Evolutionary conservation across 2,888 invertebrate species (phyloP), one percentile per base, ranked within the genome.

Genomic region (Eristalis tenax): DNA sequence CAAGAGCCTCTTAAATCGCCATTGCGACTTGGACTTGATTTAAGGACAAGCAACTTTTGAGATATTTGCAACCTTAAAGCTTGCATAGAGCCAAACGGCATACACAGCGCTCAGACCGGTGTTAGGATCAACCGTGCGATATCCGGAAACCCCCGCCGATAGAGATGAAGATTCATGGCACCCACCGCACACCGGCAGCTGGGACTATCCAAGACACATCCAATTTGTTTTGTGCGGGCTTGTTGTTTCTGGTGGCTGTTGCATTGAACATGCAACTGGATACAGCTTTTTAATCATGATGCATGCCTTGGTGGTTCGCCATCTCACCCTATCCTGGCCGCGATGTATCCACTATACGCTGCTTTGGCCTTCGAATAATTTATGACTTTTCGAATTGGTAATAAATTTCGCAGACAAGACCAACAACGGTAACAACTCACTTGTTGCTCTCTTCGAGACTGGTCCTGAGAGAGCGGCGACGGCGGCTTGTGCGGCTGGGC

Each of bases 361-460:
- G 59, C 69, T 83, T 79, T 83, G 87, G 87, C 87, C 87, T 87
- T 83, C 87, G 87, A 79, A 76, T 87, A 83, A 83, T 87, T 87
- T 83, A 87, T 83, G 79, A 76, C 87, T 73, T 80, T 87, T 83
- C 76, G 83, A 87, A 87, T 87, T 87, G 87, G 87, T 80, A 79
- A 87, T 87, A 83, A 87, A 87, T 87, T 80, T 83, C 70, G 15
- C 71, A 76, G 76, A 73, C 75, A 66, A 83, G 83, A 83, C 78
- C 86, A 87, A 68, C 83, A 83, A 83, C 71, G 83, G 87, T 87
- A 87, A 87, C 87, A 87, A 76, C 87, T 87, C 76, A 87, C 83
- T 87, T 76, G 76, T 73, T 68, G 64, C 74, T 77, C 63, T 76
- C n/a, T 56, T 64, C 56, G 56, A 15, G n/a, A 22, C n/a, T 56